Conservation (phyloP, 2,888 invertebrate species). For the Theretra japonica region DNA sequence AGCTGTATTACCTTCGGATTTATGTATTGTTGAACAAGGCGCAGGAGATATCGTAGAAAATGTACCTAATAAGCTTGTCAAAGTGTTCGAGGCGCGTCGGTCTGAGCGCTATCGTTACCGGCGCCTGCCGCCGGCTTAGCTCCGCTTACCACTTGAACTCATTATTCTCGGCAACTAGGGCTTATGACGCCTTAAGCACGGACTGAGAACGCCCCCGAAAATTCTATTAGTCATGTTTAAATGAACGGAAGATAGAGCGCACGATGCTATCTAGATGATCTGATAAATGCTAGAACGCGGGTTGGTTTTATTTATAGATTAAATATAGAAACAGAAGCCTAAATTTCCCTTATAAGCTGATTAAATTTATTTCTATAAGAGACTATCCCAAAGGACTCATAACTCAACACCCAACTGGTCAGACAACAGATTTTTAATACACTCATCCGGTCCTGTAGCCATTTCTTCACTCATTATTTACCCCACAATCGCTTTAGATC, state of each 20-base stretch:
- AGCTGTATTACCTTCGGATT: conserved; percentile 9
- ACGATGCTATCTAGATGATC: not conserved
- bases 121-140: conserved; percentile 15
- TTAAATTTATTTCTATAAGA: no score
- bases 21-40: conserved; percentile 23
- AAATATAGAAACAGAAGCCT: not conserved
- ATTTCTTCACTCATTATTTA: conserved; percentile 44
- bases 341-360: no score
- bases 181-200: conserved; percentile 17
- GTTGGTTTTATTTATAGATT: not conserved
- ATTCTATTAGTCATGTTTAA: conserved; percentile 44
- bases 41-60: conserved; percentile 23
- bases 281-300: not conserved
- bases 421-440: not conserved
- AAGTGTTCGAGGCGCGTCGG: conserved; percentile 17
- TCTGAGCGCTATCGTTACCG: conserved; percentile 20
- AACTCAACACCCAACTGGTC: no score
- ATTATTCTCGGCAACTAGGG: conserved; percentile 43
- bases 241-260: conserved; percentile 5
- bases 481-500: conserved; percentile 38
- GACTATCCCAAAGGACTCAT: no score
- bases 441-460: not conserved
- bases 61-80: conserved; percentile 26
- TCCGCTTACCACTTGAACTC: conserved; percentile 46
- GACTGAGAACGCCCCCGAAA: conserved; percentile 39